These are phyloP conservation scores for Salarias fasciatus DNA, from an alignment of 2,797 vertebrate species.

Conservation along the genomic window DNA sequence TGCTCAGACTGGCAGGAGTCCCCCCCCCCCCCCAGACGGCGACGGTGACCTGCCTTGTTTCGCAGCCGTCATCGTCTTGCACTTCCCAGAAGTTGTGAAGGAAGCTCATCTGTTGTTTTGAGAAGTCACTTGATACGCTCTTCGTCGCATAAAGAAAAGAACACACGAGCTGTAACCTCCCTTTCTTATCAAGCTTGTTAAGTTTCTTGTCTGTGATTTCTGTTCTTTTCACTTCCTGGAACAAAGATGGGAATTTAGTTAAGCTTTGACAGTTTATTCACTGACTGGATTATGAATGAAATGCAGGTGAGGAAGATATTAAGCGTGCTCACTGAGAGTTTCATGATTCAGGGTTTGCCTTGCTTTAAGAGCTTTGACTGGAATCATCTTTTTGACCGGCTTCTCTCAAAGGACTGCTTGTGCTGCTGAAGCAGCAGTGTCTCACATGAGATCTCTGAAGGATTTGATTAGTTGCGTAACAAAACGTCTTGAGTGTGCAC, in stretches of 20 bases:
- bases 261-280: conserved; percentile 25
- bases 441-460: conserved; percentile 55
- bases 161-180: conserved; percentile 22
- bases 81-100: conserved; percentile 53
- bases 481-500: conserved; percentile 60
- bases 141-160: conserved; percentile 25
- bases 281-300: conserved; percentile 26
- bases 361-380: conserved; percentile 7
- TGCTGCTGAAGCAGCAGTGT: conserved; percentile 73
- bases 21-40: conserved; percentile 31
- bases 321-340: too few species aligned
- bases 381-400: conserved; percentile 33
- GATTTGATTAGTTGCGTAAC: conserved; percentile 66
- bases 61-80: conserved; percentile 17
- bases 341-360: neutral
- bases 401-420: conserved; percentile 74
- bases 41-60: conserved; percentile 48
- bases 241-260: conserved; percentile 4
- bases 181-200: conserved; percentile 9
- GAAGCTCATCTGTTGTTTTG: conserved; percentile 34
- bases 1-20: conserved; percentile 43
- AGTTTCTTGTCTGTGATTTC: conserved; percentile 34
- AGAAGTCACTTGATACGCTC: conserved; percentile 19
- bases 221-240: conserved; percentile 2
- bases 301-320: conserved; percentile 1